Evolutionary conservation across 2,113 vertebrate genomes (phyloP).

Genomic region (Chlamydotis undulata): DNA sequence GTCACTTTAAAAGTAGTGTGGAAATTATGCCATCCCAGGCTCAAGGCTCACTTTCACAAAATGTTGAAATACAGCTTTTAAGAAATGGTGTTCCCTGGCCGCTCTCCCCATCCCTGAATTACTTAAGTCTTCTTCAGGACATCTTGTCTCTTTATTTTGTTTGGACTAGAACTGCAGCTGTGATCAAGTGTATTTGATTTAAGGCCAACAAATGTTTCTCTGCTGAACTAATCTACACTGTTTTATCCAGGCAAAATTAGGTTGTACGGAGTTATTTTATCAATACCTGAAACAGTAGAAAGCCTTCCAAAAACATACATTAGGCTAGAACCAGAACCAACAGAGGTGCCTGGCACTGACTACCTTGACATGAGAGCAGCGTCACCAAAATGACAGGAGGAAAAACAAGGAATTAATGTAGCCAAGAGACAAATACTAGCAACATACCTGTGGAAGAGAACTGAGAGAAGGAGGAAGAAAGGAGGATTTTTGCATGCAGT

Average conservation of each 20-base stretch:
- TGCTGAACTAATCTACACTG: background rate
- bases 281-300: background rate
- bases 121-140: background rate
- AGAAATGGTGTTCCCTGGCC: background rate
- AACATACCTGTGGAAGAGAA: background rate
- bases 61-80: background rate
- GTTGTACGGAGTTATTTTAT: background rate
- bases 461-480: background rate
- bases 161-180: background rate
- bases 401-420: background rate
- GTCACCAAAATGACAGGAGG: background rate
- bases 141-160: background rate
- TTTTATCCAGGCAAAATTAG: background rate
- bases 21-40: rapidly evolving
- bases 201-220: background rate
- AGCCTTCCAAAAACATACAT: background rate
- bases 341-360: background rate
- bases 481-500: background rate
- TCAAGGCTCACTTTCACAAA: background rate
- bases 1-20: background rate
- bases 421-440: background rate
- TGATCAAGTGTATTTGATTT: background rate
- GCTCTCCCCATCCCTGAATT: background rate
- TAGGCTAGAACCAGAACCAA: background rate
- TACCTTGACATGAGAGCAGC: background rate